Evolutionary conservation across 2,113 vertebrate genomes (phyloP).

Genomic region (Caranx melampygus): DNA sequence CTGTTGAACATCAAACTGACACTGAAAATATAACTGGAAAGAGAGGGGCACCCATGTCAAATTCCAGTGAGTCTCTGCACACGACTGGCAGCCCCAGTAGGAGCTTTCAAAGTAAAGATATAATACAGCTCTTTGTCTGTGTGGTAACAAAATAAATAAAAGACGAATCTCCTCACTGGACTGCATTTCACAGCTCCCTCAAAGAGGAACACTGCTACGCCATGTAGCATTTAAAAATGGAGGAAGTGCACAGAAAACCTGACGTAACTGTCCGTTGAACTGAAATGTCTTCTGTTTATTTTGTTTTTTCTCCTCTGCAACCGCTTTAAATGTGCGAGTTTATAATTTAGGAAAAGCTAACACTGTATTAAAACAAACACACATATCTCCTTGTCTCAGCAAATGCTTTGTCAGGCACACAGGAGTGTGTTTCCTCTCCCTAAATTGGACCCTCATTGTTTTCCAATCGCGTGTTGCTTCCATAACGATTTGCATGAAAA

Average conservation of each 20-base stretch:
- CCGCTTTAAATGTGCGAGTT: conserved; percentile 43
- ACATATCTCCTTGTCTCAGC: conserved; percentile 63
- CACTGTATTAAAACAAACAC: conserved; percentile 51
- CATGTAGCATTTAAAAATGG: conserved; percentile 35
- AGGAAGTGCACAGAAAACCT: conserved; percentile 13
- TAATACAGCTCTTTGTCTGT: conserved; percentile 48
- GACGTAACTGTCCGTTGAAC: not conserved
- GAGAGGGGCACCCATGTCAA: conserved; percentile 62
- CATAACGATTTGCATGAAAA: conserved; percentile 77
- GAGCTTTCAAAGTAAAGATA: conserved; percentile 52
- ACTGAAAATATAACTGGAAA: conserved; percentile 60
- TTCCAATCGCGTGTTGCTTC: conserved; percentile 58
- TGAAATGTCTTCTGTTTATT: conserved; percentile 13
- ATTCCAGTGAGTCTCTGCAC: conserved; percentile 50
- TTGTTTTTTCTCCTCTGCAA: not conserved
- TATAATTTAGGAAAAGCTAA: conserved; percentile 59
- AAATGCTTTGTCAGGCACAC: conserved; percentile 69
- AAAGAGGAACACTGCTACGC: conserved; percentile 28
- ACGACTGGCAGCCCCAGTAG: conserved; percentile 26
- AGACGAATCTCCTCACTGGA: conserved; percentile 39
- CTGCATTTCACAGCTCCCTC: conserved; percentile 54
- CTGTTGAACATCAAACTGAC: conserved; percentile 72
- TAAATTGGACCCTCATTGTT: conserved; percentile 73
- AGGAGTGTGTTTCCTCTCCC: conserved; percentile 56
- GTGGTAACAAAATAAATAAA: conserved; percentile 56